These are phyloP conservation scores for Kradibia gibbosae DNA, from an alignment of 1,140 invertebrate species.

Conservation along the genomic window DNA sequence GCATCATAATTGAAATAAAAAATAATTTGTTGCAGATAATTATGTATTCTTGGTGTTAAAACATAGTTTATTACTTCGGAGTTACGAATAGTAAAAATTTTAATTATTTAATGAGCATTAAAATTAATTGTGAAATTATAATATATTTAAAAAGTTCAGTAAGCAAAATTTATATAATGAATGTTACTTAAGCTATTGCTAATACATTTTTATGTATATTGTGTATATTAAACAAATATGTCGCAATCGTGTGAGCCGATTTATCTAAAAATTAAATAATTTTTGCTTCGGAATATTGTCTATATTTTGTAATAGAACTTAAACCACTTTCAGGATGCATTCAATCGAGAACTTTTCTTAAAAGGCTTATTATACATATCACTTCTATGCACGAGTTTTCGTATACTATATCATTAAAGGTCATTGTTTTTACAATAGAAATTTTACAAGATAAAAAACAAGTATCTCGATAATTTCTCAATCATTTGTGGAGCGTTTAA, in stretches of 20 bases:
- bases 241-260: not conserved
- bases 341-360: no score
- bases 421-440: not conserved
- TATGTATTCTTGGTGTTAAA: not conserved
- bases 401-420: not conserved
- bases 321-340: not conserved
- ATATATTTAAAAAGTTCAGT: not conserved
- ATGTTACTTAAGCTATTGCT: not conserved
- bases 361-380: not conserved
- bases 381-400: not conserved
- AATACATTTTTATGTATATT: slow-evolving; percentile 1
- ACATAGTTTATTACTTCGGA: not conserved
- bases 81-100: not conserved
- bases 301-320: not conserved
- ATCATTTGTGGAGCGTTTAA: not conserved
- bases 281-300: not conserved
- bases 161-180: not conserved
- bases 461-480: not conserved
- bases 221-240: not conserved
- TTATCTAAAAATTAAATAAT: not conserved
- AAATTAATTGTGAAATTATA: not conserved
- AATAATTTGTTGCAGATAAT: not conserved
- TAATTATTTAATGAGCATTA: not conserved
- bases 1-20: not conserved
- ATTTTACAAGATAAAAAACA: not conserved